Evolutionary conservation across 2,888 invertebrate genomes (phyloP).

Genomic region (Chironomus tentans): DNA sequence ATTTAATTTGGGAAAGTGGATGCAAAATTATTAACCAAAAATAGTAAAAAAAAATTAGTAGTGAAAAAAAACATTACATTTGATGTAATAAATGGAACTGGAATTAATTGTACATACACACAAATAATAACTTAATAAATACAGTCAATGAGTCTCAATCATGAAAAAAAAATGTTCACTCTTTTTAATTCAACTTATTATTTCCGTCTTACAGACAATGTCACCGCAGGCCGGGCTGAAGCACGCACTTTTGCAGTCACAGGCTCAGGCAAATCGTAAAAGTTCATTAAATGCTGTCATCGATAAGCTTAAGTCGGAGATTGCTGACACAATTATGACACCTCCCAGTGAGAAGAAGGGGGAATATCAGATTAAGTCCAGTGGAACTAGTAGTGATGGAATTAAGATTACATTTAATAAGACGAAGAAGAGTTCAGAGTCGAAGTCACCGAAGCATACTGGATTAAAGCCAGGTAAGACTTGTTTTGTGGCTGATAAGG

Average conservation of each 20-base stretch:
- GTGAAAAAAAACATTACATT: neutral
- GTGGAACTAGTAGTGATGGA: constrained; percentile 56
- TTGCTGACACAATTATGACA: constrained; percentile 34
- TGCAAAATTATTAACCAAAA: constrained; percentile 9
- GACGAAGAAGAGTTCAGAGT: constrained; percentile 47
- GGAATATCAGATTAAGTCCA: constrained; percentile 83
- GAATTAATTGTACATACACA: neutral
- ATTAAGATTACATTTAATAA: constrained; percentile 90
- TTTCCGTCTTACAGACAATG: neutral
- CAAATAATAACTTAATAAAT: too few relatives aligned
- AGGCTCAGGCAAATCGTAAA: constrained; percentile 53
- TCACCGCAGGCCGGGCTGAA: neutral
- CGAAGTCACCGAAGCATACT: constrained; percentile 70
- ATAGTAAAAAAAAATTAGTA: neutral
- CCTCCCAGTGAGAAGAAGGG: constrained; percentile 54
- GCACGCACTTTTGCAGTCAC: neutral
- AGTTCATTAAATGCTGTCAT: constrained; percentile 76
- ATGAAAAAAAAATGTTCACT: neutral
- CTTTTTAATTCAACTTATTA: neutral
- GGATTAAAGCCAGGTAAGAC: constrained; percentile 40
- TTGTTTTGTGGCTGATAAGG: too few relatives aligned
- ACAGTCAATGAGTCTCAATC: too few relatives aligned
- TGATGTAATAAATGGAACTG: neutral
- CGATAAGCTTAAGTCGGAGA: constrained; percentile 70
- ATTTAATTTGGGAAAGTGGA: neutral